phyloP scores from a whole-genome alignment of 1,140 invertebrate genomes.

The Megalonaias nervosa region DNA sequence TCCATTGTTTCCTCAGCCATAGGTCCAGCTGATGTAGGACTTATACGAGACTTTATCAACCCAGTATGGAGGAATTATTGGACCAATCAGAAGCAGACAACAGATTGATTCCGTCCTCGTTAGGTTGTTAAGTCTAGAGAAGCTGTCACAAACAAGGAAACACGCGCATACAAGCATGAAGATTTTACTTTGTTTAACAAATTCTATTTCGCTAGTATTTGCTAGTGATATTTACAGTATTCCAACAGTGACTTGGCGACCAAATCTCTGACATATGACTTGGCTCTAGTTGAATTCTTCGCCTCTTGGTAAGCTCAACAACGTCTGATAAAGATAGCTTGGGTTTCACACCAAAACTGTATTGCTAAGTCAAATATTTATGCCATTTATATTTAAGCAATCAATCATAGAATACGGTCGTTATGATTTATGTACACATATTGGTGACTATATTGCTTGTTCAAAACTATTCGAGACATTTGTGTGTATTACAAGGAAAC shows the following conservation, averaged over 20 bases:
- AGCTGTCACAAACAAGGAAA: not conserved
- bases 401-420: not conserved
- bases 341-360: not conserved
- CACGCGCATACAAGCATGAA: constrained; percentile 31
- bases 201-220: constrained; percentile 67
- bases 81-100: constrained; percentile 58
- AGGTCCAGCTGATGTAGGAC: too few species aligned
- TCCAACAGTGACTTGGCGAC: constrained; percentile 83
- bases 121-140: constrained; percentile 3
- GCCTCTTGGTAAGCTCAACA: constrained; percentile 90
- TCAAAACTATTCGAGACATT: too few species aligned
- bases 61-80: constrained; percentile 1
- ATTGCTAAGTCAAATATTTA: not conserved
- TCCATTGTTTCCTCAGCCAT: too few species aligned
- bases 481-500: too few species aligned
- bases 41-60: not conserved
- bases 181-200: constrained; percentile 1
- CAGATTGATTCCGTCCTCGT: constrained; percentile 46
- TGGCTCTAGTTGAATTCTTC: constrained; percentile 97
- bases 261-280: constrained; percentile 85
- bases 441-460: too few species aligned
- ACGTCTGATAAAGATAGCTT: not conserved
- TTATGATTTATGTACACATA: too few species aligned
- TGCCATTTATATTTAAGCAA: not conserved
- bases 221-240: constrained; percentile 91